Base-by-base conservation (phyloP, 2,113 vertebrate species). In the Hipposideros armiger region DNA sequence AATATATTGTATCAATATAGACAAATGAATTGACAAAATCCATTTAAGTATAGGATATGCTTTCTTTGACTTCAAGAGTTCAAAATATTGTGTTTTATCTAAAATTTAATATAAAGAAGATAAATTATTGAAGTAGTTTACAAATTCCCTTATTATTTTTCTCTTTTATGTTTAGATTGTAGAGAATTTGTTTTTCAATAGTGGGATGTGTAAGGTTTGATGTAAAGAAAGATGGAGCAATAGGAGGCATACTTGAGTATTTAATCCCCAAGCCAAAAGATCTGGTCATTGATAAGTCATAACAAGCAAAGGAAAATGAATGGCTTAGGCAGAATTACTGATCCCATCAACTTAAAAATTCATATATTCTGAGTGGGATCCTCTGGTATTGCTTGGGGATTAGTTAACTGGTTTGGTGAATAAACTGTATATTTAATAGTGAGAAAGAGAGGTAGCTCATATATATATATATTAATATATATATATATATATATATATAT, bases 91-190 rank as follows among this genome's bases (percentile, higher is more conserved):
- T n/a, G 81, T 87, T 83, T 60, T 54, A n/a, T 11, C n/a, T 73
- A 54, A 67, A 90, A 73, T 84, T 52, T 24, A 97, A 82, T 82
- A 90, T 67, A 82, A 67, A 67, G 32, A 4, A 82, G 16, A 70
- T 47, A 56, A 40, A 87, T 91, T 88, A 15, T 47, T 83, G 50
- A 83, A 90, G 42, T 50, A 67, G 4, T 58, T 74, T 87, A 52
- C 81, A 91, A 58, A 1, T 47, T 73, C 19, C 14, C 8, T 84
- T 72, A 62, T 62, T 85, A 22, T 30, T 47, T 91, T 19, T 76
- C 14, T 17, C 6, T 84, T 88, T 15, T 76, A 60, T 52, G 73
- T 88, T 19, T 76, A 70, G 26, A 58, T 26, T 56, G 15, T 15
- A 72, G 1, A 85, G 7, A 60, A 20, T 66, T 52, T 50, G 10